phyloP scores from a whole-genome alignment of 2,797 vertebrate genomes.

The Arctocebus calabarensis region DNA sequence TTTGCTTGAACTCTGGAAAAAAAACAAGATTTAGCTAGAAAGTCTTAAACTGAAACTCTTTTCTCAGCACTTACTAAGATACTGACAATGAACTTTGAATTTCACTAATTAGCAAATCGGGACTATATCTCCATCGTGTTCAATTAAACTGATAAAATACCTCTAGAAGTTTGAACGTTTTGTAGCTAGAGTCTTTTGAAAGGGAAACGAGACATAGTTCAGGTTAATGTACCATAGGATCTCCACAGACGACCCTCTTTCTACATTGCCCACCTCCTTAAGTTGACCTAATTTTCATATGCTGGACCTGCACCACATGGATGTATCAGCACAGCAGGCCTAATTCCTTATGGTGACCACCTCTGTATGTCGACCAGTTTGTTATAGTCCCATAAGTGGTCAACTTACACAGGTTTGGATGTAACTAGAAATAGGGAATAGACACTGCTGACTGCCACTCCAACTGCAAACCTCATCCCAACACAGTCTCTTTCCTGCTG shows the following conservation, averaged over 20 bases:
- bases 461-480: not conserved
- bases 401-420: too few relatives aligned
- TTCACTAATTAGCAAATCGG: not conserved
- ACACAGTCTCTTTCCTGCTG: not conserved
- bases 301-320: too few relatives aligned
- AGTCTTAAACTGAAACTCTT: not conserved
- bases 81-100: not conserved
- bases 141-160: not conserved
- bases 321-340: too few relatives aligned
- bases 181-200: not conserved
- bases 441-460: not conserved
- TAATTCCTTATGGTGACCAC: too few relatives aligned
- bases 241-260: too few relatives aligned
- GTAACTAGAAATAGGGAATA: slow-evolving; percentile 18
- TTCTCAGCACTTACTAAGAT: not conserved
- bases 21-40: not conserved
- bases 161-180: not conserved
- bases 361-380: too few relatives aligned
- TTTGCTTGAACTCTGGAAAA: not conserved
- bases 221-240: not conserved
- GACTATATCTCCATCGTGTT: not conserved
- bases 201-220: slow-evolving; percentile 7
- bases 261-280: too few relatives aligned
- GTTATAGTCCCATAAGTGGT: too few relatives aligned
- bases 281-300: too few relatives aligned